Conservation (phyloP, 2,888 invertebrate genomes). For the Platycnemis pennipes region DNA sequence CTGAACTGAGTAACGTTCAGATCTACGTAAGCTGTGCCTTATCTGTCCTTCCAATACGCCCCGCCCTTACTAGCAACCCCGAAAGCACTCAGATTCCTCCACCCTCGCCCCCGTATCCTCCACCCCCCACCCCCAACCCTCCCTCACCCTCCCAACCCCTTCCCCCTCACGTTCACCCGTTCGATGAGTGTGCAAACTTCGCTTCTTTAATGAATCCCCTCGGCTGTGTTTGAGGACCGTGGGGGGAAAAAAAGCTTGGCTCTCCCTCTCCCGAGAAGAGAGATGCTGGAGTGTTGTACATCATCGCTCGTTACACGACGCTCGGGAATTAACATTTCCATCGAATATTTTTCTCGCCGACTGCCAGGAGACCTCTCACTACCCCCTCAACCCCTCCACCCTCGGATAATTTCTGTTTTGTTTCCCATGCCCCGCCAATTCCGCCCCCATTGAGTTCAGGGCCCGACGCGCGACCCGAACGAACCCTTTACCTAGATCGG, state of each 20-base stretch:
- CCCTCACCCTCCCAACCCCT: neutral
- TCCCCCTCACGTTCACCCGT: neutral
- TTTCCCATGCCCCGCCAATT: neutral
- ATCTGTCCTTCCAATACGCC: too few relatives aligned
- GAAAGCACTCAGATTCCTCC: neutral
- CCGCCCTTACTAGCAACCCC: neutral
- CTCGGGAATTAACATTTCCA: constrained; percentile 52
- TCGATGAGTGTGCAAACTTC: constrained; percentile 55
- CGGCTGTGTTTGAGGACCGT: neutral
- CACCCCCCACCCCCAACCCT: neutral
- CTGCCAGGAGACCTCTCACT: neutral
- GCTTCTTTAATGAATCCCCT: constrained; percentile 16
- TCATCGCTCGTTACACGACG: constrained; percentile 40
- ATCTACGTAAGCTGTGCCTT: too few relatives aligned
- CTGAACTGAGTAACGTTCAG: too few relatives aligned
- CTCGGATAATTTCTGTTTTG: neutral
- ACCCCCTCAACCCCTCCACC: neutral
- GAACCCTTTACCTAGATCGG: too few relatives aligned
- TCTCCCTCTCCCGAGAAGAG: constrained; percentile 4
- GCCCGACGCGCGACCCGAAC: too few relatives aligned
- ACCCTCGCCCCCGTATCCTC: neutral
- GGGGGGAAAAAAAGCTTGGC: neutral
- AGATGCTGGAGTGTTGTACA: constrained; percentile 12
- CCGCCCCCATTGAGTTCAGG: neutral
- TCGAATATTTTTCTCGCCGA: constrained; percentile 6